Conservation (phyloP, 1,140 invertebrate genomes). For the Antheraea mylitta region DNA sequence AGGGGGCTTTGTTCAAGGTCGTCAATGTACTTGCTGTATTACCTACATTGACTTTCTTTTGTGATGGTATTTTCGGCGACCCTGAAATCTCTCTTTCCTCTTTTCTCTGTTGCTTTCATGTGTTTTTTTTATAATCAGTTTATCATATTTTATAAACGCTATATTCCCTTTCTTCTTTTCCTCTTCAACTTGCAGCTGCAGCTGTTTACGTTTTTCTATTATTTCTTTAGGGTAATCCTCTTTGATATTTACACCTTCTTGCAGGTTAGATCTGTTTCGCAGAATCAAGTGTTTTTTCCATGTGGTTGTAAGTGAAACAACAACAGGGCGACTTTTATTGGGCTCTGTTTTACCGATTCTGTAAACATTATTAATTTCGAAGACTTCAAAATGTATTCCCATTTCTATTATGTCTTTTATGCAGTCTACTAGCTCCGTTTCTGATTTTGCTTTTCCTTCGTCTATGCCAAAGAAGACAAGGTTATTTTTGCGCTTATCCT, state of each 20-base stretch:
- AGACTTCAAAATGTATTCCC: slow-evolving; percentile 25
- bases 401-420: slow-evolving; percentile 28
- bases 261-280: slow-evolving; percentile 26
- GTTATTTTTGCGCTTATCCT: too few species aligned
- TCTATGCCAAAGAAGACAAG: slow-evolving; percentile 34
- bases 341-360: slow-evolving; percentile 28
- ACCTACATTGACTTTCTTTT: too few species aligned
- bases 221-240: slow-evolving; percentile 27
- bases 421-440: slow-evolving; percentile 28
- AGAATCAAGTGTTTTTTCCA: slow-evolving; percentile 41
- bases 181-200: slow-evolving; percentile 21
- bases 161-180: slow-evolving; percentile 34
- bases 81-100: too few species aligned
- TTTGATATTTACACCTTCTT: slow-evolving; percentile 22
- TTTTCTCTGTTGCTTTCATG: too few species aligned
- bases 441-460: slow-evolving; percentile 32
- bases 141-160: slow-evolving; percentile 29
- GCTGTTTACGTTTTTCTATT: slow-evolving; percentile 20
- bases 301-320: slow-evolving; percentile 25
- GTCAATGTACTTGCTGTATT: too few species aligned
- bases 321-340: slow-evolving; percentile 30
- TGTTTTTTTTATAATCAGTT: too few species aligned
- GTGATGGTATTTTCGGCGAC: too few species aligned
- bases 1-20: too few species aligned
- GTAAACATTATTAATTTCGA: slow-evolving; percentile 33